Conservation (phyloP, 1,140 invertebrate species). For the Hestina assimilis region DNA sequence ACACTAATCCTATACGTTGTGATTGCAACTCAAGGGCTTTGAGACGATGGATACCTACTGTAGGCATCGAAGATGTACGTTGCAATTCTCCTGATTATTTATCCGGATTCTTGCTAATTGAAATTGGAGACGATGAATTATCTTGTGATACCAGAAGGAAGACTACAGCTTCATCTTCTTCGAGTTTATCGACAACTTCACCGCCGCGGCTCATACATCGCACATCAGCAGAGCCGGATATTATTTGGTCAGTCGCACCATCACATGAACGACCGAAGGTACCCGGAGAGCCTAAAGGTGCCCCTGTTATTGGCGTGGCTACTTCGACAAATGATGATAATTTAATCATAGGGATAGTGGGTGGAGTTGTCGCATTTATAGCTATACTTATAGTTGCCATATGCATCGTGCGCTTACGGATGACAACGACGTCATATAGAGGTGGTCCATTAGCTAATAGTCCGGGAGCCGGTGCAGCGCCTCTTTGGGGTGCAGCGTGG, state of each 20-base stretch:
- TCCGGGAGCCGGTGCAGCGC: conserved; percentile 69
- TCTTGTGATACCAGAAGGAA: conserved; percentile 84
- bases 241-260: conserved; percentile 91
- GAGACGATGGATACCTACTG: conserved; percentile 85
- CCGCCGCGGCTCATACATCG: conserved; percentile 76
- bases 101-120: conserved; percentile 82
- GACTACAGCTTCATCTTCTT: conserved; percentile 77
- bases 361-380: conserved; percentile 93
- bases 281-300: conserved; percentile 79
- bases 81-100: conserved; percentile 85
- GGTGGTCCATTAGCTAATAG: conserved; percentile 82
- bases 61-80: conserved; percentile 79
- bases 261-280: conserved; percentile 78
- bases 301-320: conserved; percentile 78
- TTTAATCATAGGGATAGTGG: conserved; percentile 94
- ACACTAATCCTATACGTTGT: conserved; percentile 89
- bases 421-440: conserved; percentile 83
- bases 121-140: conserved; percentile 88
- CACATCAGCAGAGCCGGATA: conserved; percentile 86
- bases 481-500: conserved; percentile 75
- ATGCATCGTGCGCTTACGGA: conserved; percentile 88
- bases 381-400: conserved; percentile 92
- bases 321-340: conserved; percentile 91
- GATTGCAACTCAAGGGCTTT: conserved; percentile 90
- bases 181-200: conserved; percentile 67